A percentile compares a stretch with the other conserved stretches of the same genome.
These are phyloP conservation scores for Altica lythri DNA, from an alignment of 2,888 invertebrate genomes.

Conservation along the genomic window DNA sequence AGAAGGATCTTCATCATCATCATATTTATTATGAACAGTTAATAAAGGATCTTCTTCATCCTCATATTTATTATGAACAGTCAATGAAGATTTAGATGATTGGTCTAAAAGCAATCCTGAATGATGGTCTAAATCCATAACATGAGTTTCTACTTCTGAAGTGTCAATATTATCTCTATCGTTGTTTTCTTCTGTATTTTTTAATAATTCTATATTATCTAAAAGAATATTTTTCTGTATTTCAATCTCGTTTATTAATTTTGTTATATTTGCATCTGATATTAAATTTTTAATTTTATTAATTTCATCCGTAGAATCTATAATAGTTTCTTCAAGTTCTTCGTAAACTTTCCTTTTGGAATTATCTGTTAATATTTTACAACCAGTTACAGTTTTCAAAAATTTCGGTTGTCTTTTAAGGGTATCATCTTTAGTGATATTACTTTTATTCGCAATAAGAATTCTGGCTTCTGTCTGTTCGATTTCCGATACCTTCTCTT, in stretches of 20 bases:
- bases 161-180: background rate
- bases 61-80: too few relatives aligned
- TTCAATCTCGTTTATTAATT: slow-evolving; percentile 39
- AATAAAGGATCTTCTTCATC: too few relatives aligned
- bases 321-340: slow-evolving; percentile 31
- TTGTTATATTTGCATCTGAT: slow-evolving; percentile 38
- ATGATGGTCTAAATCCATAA: background rate
- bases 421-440: background rate
- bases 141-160: slow-evolving; percentile 5
- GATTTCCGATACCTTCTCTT: slow-evolving; percentile 30
- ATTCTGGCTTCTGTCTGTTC: slow-evolving; percentile 10
- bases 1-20: too few relatives aligned
- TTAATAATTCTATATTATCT: slow-evolving; percentile 35
- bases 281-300: slow-evolving; percentile 29
- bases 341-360: slow-evolving; percentile 35
- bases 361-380: slow-evolving; percentile 28
- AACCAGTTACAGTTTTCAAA: background rate
- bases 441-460: too few relatives aligned
- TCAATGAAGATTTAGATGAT: too few relatives aligned
- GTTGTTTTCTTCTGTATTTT: slow-evolving; percentile 20
- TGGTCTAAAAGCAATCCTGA: background rate
- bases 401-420: slow-evolving; percentile 9
- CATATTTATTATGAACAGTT: too few relatives aligned
- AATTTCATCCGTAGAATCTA: slow-evolving; percentile 35
- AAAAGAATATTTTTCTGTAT: slow-evolving; percentile 39